Evolutionary conservation across 2,888 invertebrate genomes (phyloP).

Genomic region (Hesperia comma): DNA sequence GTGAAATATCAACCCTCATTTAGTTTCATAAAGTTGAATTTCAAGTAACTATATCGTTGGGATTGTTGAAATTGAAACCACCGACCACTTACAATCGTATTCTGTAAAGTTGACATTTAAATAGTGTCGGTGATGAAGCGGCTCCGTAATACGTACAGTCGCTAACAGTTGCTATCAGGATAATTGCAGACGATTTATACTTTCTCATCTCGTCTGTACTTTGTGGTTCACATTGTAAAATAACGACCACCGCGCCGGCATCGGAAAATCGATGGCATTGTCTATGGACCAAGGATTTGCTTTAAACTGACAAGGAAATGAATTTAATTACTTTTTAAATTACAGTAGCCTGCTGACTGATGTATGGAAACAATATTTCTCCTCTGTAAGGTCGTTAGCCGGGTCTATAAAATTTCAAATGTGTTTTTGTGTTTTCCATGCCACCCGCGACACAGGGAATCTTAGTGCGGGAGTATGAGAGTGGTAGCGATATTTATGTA

Average conservation of each 20-base stretch:
- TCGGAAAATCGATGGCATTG: not conserved
- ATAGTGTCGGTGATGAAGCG: slow-evolving; percentile 18
- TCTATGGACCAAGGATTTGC: too few species aligned
- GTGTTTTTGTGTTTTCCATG: too few species aligned
- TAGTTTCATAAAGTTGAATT: slow-evolving; percentile 13
- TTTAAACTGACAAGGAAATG: too few species aligned
- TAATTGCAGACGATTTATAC: slow-evolving; percentile 11
- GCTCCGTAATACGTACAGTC: not conserved
- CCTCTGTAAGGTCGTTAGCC: too few species aligned
- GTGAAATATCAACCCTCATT: not conserved
- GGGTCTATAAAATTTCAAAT: too few species aligned
- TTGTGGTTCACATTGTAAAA: not conserved
- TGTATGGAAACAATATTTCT: too few species aligned
- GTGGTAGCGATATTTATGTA: too few species aligned
- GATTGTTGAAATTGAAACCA: not conserved
- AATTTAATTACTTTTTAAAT: too few species aligned
- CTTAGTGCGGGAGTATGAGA: too few species aligned
- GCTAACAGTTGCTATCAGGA: slow-evolving; percentile 1
- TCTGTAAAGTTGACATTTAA: slow-evolving; percentile 14
- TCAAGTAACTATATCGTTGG: not conserved
- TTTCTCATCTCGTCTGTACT: not conserved
- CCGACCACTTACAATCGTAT: not conserved
- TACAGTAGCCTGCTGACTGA: too few species aligned
- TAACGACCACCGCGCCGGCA: not conserved
- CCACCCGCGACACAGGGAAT: too few species aligned